Base-by-base conservation (phyloP, 2,113 vertebrate species). In the Tupaia chinensis region DNA sequence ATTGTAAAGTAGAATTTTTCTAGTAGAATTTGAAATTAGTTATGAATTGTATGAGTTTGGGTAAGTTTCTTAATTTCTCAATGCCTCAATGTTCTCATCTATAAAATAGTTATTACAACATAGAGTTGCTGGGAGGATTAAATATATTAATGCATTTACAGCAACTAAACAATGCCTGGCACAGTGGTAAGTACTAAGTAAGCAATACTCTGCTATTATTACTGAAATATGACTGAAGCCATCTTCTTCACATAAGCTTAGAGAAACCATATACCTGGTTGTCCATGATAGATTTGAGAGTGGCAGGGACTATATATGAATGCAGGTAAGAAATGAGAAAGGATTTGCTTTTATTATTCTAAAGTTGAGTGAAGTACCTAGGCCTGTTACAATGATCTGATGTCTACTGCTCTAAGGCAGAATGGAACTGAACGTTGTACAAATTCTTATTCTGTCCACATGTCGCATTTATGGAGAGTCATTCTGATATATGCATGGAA, bases 341-440 rank as follows among this genome's bases (percentile, higher is more conserved):
- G 74, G 22, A 32, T 23, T 72, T 0, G 7, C 10, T 70, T n/a
- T 81, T 53, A 3, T 2, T 12, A 53, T 65, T 66, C 3, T 20
- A 73, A 44, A 84, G 79, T 25, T 15, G 60, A 79, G 73, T 0
- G 60, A 74, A 34, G 56, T 15, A 16, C 7, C 27, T 58, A 58
- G 60, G 34, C 19, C 54, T 56, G 1, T 13, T 3, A 12, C 0
- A 11, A 5, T 27, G 11, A 34, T 58, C 22, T 2, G 1, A 13
- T 32, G 15, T 72, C 25, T 11, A 14, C 53, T 29, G 1, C 34
- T 72, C 12, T 15, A 34, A 25, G n/a, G 44, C 19, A 63, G 60
- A 80, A 29, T 53, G 10, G 53, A 9, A 66, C 0, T 7, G 3
- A 32, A n/a, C 15, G 15, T 13, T 16, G 20, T 15, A 13, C n/a